Evolutionary conservation across 2,113 vertebrate species (phyloP).

Genomic region (Eolophus roseicapilla): DNA sequence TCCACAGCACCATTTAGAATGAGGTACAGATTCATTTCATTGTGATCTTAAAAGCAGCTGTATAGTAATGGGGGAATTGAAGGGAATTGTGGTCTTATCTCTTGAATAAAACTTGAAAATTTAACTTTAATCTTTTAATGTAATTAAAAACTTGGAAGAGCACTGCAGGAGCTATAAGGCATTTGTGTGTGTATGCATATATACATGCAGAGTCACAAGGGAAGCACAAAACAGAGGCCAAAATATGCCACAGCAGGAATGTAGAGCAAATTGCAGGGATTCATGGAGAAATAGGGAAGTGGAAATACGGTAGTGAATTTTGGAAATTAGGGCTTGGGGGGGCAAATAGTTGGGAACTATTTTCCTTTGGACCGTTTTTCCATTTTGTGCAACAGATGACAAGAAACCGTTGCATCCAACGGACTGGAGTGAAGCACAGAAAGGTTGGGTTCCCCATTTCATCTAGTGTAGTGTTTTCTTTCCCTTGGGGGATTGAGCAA

Average conservation of each 20-base stretch:
- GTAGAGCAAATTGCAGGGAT: neutral
- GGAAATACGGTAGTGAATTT: neutral
- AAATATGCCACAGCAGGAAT: neutral
- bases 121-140: neutral
- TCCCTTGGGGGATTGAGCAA: neutral
- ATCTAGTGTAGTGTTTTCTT: neutral
- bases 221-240: neutral
- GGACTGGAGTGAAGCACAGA: neutral
- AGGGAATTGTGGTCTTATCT: neutral
- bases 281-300: neutral
- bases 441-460: neutral
- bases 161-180: neutral
- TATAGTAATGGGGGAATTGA: neutral
- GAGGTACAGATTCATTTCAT: neutral
- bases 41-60: neutral
- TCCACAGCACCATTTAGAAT: neutral
- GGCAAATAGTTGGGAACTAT: neutral
- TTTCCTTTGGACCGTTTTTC: neutral
- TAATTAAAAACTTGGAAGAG: neutral
- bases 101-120: neutral
- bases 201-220: neutral
- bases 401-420: neutral
- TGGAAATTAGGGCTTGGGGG: neutral
- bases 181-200: accelerated
- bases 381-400: neutral